Conservation (phyloP, 2,888 invertebrate species). For the Parnassius glacialis region DNA sequence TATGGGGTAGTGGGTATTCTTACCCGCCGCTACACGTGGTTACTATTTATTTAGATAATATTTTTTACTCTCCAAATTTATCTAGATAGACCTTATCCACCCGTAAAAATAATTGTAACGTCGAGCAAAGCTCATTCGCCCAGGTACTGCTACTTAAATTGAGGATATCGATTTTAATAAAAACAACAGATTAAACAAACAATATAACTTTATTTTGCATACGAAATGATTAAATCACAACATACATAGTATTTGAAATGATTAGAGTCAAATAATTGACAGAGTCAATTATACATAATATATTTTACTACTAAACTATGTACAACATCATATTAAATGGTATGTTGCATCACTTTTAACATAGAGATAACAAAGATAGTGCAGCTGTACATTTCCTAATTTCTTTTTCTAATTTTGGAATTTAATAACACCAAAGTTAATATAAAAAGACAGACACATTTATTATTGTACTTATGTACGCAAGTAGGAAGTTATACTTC, state of each 20-base stretch:
- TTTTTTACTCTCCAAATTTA: too few relatives aligned
- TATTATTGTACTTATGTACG: too few relatives aligned
- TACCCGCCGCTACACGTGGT: too few relatives aligned
- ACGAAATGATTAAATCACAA: constrained; percentile 54
- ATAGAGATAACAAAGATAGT: background rate
- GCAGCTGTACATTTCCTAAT: too few relatives aligned
- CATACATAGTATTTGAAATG: constrained; percentile 40
- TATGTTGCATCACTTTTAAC: constrained; percentile 55
- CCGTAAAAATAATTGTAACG: too few relatives aligned
- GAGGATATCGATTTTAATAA: constrained; percentile 25
- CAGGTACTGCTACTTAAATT: background rate
- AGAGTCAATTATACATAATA: constrained; percentile 1
- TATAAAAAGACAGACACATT: background rate
- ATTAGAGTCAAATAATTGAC: constrained; percentile 21
- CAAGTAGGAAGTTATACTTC: too few relatives aligned
- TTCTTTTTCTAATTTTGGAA: too few relatives aligned
- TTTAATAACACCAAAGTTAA: background rate
- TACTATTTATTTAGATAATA: too few relatives aligned
- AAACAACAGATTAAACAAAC: constrained; percentile 52
- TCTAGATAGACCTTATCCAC: too few relatives aligned
- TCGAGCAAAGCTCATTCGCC: too few relatives aligned
- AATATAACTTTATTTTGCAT: constrained; percentile 63
- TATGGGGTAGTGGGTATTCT: too few relatives aligned
- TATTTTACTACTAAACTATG: constrained; percentile 8
- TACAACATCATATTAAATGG: constrained; percentile 45